Evolutionary conservation across 2,888 invertebrate species (phyloP).

Genomic region (Phragmatobia fuliginosa): DNA sequence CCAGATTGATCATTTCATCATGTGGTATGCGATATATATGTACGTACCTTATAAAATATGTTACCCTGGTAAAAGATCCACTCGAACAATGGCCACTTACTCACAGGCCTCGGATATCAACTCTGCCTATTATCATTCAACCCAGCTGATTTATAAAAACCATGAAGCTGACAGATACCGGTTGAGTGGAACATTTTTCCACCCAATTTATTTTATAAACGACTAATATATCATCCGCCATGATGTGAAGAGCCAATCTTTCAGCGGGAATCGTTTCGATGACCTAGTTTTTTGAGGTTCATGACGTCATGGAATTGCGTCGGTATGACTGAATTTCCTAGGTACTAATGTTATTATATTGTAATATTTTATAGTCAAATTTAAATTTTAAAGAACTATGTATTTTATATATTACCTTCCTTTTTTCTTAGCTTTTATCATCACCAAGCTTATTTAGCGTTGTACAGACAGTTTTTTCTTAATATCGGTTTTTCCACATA

Average conservation of each 20-base stretch:
- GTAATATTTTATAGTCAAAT: too few relatives aligned
- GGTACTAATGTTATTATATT: background rate
- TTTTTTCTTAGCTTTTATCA: too few relatives aligned
- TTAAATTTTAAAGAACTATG: too few relatives aligned
- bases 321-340: background rate
- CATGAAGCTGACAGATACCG: constrained; percentile 35
- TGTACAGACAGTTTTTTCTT: too few relatives aligned
- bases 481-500: too few relatives aligned
- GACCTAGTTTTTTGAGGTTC: constrained; percentile 18
- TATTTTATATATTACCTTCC: too few relatives aligned
- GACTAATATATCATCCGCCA: constrained; percentile 15
- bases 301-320: background rate
- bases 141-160: constrained; percentile 34
- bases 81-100: constrained; percentile 6
- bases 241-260: constrained; percentile 17
- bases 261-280: constrained; percentile 13
- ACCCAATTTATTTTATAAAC: constrained; percentile 35
- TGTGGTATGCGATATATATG: background rate
- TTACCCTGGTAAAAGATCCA: background rate
- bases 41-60: background rate
- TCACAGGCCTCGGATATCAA: constrained; percentile 20
- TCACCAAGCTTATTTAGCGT: too few relatives aligned
- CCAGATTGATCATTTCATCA: background rate
- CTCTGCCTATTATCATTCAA: constrained; percentile 26
- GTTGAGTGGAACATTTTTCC: constrained; percentile 35